Evolutionary conservation across 2,113 vertebrate genomes (phyloP).

Genomic region (Meleagris gallopavo): DNA sequence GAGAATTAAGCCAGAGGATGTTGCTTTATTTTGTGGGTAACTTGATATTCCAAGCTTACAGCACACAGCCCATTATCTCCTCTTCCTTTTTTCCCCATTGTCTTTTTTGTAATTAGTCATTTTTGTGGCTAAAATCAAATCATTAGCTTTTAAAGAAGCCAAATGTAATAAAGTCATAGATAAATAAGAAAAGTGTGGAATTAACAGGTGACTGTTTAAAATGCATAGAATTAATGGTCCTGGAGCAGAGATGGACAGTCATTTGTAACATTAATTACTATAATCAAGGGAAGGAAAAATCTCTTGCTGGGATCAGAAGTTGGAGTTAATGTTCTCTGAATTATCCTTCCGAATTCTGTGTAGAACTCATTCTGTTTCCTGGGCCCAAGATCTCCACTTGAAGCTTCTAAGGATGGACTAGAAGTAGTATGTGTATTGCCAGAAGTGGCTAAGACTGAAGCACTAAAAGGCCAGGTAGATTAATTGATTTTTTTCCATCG

Average conservation of each 20-base stretch:
- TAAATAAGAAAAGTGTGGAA: neutral
- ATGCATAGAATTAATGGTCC: neutral
- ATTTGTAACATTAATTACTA: neutral
- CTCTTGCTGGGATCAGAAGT: neutral
- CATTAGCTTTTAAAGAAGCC: neutral
- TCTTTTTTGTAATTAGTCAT: neutral
- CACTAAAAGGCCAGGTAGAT: neutral
- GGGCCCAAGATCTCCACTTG: neutral
- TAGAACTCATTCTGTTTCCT: neutral
- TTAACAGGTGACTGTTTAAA: neutral
- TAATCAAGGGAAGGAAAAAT: neutral
- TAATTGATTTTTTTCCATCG: neutral
- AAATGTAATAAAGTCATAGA: neutral
- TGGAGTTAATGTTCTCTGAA: neutral
- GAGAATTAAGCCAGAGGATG: constrained; percentile 15
- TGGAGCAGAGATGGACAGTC: neutral
- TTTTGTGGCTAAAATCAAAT: neutral
- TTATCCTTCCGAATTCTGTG: neutral
- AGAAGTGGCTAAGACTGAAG: neutral
- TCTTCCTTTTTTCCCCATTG: neutral
- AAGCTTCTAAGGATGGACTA: neutral
- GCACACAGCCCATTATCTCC: neutral
- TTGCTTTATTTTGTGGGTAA: constrained; percentile 34
- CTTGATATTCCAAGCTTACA: neutral
- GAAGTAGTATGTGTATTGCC: neutral